phyloP scores from a whole-genome alignment of 2,797 vertebrate genomes.

The Smutsia temminckii region DNA sequence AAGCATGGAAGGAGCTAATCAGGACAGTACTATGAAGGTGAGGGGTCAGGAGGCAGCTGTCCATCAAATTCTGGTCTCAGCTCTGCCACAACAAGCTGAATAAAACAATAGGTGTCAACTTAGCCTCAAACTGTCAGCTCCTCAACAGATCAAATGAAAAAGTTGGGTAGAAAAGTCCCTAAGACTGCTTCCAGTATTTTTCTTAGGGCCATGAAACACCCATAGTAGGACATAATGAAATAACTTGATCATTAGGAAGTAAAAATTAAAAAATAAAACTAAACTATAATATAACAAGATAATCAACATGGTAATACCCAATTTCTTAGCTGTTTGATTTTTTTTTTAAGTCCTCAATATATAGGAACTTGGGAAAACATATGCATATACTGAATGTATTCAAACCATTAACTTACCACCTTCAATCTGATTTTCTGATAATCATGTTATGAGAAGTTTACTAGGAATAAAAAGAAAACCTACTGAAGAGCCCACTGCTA shows the following conservation, averaged over 20 bases:
- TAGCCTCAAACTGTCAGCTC: background rate
- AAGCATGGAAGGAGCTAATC: background rate
- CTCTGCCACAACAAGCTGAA: background rate
- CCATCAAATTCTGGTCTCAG: background rate
- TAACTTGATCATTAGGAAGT: background rate
- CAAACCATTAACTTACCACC: background rate
- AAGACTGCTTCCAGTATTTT: background rate
- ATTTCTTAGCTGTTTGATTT: background rate
- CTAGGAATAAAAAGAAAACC: background rate
- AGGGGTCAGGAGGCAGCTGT: background rate
- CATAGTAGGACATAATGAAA: background rate
- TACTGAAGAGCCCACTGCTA: background rate
- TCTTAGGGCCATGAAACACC: background rate
- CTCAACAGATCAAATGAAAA: background rate
- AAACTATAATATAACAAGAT: background rate
- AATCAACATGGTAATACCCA: background rate
- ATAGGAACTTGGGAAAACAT: background rate
- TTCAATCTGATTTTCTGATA: background rate
- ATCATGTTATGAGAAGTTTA: background rate
- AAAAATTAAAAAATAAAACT: constrained; percentile 12
- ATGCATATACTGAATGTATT: background rate
- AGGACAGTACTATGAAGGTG: background rate
- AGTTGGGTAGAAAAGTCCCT: background rate
- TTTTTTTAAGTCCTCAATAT: background rate
- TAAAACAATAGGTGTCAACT: background rate